Base-by-base conservation (phyloP, 2,888 invertebrate species). In the Theodoxus fluviatilis region DNA sequence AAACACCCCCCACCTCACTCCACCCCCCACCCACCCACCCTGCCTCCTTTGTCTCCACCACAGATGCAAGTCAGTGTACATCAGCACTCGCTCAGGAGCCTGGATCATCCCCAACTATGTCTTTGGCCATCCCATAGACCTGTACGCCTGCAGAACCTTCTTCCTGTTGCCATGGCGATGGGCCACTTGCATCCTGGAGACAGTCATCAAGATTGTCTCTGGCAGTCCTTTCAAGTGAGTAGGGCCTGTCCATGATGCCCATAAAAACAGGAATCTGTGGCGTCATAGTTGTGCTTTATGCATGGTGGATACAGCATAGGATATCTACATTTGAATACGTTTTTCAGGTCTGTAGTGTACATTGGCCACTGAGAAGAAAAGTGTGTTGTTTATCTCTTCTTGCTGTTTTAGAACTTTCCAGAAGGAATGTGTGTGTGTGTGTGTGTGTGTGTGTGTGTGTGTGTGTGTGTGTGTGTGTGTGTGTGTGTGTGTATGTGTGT, bases 71-170 rank as follows among this genome's bases (percentile, higher is more conserved):
- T 78, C 80, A 38, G 84, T 85, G 35, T 80, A 79, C 68, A 61
- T 85, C 25, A 84, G 84, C 68, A 83, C 81, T 1, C 71, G 85
- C 55, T 85, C 84, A n/a, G 85, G 85, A n/a, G 81, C 85, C 22
- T 85, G 85, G 85, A 74, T 85, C n/a, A 74, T 83, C 6, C 83
- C 85, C 18, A 85, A 85, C 76, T 85, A 85, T 71, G 69, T 85
- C 12, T 81, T 83, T 68, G 85, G 84, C 9, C 71, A 76, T 67
- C 78, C 84, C 1, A 80, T 78, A 40, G 85, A 85, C 70, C 74
- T 82, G 38, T 85, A 85, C 66, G 83, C 84, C 3, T 80, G 80
- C 72, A 75, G 85, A 40, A 70, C 80, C 35, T 82, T 84, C 74
- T 78, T 84, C 67, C 43, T 68, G 69, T 75, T 82, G 65, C 85